Base-by-base conservation (phyloP, 2,797 vertebrate genomes). In the Ispidina lecontei region DNA sequence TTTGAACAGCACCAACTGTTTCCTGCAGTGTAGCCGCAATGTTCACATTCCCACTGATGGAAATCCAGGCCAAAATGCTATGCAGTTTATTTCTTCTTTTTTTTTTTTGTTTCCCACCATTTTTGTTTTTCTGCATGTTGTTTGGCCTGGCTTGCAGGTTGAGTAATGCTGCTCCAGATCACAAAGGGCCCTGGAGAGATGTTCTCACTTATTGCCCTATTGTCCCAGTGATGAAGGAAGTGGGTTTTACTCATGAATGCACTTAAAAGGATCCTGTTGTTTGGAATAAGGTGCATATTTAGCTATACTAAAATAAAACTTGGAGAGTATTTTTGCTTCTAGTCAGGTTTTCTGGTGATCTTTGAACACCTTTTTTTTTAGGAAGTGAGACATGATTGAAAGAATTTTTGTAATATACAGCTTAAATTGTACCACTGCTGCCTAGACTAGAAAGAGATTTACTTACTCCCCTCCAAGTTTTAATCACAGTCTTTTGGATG, bases 171-270 rank as follows among this genome's bases (percentile, higher is more conserved):
- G 35, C 54, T 85, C 47, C 63, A 80, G 63, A 63, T 60, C 54
- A 83, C 6, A 1, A 33, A 74, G 49, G 17, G 31, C 73, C 69
- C 65, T 74, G 75, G 62, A 74, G 89, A 89, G 39, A 72, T 69
- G 51, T 74, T 89, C 75, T 28, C 47, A 28, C 84, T 85, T 83
- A 94, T 67, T 92, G 39, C 39, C 65, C 58, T 91, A 43, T 93
- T 96, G 91, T 87, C 69, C 78, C 28, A 69, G 51, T 46, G 68
- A 71, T 65, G 65, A 87, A 72, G 46, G 47, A 93, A 74, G 52
- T 83, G 72, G 79, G 44, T 91, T 91, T 82, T 85, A 56, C 21
- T 94, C 51, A 49, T 68, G 55, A 90, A 55, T 71, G 31, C 28
- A 22, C 14, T 47, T 55, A 33, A 86, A 90, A 84, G 55, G 47